Conservation (phyloP, 2,888 invertebrate genomes). For the Epsilonema sp. region DNA sequence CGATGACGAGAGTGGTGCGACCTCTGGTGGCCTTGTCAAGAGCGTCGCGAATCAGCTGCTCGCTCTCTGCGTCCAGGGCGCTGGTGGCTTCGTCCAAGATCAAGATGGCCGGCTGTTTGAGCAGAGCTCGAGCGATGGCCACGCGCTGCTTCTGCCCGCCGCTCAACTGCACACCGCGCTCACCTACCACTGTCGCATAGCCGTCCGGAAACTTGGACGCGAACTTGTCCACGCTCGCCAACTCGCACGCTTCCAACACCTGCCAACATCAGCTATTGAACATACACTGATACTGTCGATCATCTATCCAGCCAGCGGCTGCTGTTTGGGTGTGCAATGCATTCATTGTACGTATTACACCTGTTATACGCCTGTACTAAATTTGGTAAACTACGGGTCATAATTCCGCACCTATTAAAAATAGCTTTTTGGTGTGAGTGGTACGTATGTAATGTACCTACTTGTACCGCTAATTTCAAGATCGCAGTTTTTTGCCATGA, state of each 20-base stretch:
- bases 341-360: no score
- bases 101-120: constrained; percentile 57
- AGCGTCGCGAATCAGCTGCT: constrained; percentile 66
- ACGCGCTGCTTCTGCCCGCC: constrained; percentile 85
- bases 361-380: no score
- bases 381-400: no score
- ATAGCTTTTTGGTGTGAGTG: no score
- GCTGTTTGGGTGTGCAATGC: no score
- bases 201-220: constrained; percentile 56
- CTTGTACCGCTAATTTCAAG: no score
- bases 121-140: constrained; percentile 70
- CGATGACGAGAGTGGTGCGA: constrained; percentile 70
- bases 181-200: constrained; percentile 47
- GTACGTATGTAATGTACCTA: no score
- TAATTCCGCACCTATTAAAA: no score
- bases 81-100: constrained; percentile 83
- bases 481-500: no score
- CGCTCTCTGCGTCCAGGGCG: constrained; percentile 75
- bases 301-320: no score
- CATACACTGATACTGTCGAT: background rate
- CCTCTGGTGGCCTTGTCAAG: constrained; percentile 55
- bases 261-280: constrained; percentile 10
- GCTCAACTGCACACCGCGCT: constrained; percentile 69
- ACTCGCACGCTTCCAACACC: constrained; percentile 51
- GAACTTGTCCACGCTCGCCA: constrained; percentile 82